These are phyloP conservation scores for Neopipo cinnamomea DNA, from an alignment of 2,113 vertebrate genomes.

Conservation along the genomic window DNA sequence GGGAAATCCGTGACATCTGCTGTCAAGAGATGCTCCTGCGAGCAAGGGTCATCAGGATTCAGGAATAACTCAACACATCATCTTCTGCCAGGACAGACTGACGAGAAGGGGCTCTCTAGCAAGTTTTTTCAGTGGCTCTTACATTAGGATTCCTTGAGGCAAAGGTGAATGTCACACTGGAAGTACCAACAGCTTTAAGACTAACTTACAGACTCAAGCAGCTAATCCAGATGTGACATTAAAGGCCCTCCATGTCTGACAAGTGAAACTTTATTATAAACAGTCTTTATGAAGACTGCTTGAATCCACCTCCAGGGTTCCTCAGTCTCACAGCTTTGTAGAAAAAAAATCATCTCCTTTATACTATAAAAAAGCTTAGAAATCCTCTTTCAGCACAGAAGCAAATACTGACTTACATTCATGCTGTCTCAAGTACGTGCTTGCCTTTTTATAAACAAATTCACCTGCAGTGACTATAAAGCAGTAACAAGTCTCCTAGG, in stretches of 20 bases:
- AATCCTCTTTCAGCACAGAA: not conserved
- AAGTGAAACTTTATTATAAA: not conserved
- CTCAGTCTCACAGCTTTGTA: not conserved
- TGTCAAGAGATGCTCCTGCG: not conserved
- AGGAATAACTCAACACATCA: not conserved
- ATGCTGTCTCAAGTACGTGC: not conserved
- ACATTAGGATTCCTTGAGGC: not conserved
- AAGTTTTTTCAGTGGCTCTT: not conserved
- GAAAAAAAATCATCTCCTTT: not conserved
- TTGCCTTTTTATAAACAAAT: constrained; percentile 23
- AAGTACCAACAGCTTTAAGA: not conserved
- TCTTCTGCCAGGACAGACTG: not conserved
- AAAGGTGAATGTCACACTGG: not conserved
- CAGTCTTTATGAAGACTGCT: not conserved
- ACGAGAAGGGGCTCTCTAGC: not conserved
- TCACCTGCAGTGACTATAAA: not conserved
- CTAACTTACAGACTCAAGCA: not conserved
- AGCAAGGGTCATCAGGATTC: not conserved
- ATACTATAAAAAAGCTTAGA: not conserved
- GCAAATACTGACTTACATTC: not conserved
- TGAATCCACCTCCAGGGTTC: not conserved
- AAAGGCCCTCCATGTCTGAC: not conserved
- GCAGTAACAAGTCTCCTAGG: not conserved
- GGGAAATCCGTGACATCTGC: not conserved
- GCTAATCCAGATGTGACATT: not conserved